phyloP scores from a whole-genome alignment of 1,140 invertebrate genomes.

The Drosophila fuyamai region DNA sequence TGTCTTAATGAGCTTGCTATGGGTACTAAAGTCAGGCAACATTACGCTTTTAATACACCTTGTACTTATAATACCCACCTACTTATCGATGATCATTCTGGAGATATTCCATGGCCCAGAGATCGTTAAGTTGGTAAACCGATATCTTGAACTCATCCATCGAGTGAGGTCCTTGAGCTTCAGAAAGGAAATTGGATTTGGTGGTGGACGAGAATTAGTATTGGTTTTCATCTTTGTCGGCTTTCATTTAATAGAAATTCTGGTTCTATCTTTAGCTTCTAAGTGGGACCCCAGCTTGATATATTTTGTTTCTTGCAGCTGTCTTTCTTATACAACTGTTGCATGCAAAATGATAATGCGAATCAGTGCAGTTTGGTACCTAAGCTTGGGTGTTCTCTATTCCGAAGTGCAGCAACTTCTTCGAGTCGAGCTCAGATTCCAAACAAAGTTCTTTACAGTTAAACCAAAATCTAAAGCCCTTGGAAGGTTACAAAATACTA shows the following conservation, averaged over 20 bases:
- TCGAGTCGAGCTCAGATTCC: not conserved
- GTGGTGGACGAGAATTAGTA: constrained; percentile 37
- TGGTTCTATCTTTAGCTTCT: not conserved
- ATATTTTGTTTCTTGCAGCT: not conserved
- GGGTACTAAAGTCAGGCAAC: not conserved
- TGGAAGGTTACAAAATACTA: constrained; percentile 12
- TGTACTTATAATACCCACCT: not conserved
- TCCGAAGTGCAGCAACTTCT: constrained; percentile 15
- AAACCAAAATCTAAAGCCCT: not conserved
- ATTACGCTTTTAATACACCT: constrained; percentile 3
- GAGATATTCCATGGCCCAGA: constrained; percentile 33
- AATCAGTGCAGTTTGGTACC: constrained; percentile 2
- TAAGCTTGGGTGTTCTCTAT: constrained; percentile 24
- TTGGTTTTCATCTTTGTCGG: constrained; percentile 32
- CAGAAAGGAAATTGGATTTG: constrained; percentile 16
- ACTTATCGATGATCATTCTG: constrained; percentile 23
- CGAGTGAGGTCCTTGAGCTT: constrained; percentile 8
- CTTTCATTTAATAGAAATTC: constrained; percentile 17
- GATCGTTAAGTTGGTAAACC: constrained; percentile 42
- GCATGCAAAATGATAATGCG: not conserved
- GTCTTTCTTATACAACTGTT: not conserved
- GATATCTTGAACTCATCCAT: constrained; percentile 31
- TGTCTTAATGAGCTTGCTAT: too few species aligned
- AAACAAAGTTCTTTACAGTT: not conserved
- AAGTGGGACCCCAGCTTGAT: fast-evolving